These are phyloP conservation scores for Haliclona indistincta DNA, from an alignment of 37 sponge, comb jelly and placozoan genomes.

Conservation along the genomic window DNA sequence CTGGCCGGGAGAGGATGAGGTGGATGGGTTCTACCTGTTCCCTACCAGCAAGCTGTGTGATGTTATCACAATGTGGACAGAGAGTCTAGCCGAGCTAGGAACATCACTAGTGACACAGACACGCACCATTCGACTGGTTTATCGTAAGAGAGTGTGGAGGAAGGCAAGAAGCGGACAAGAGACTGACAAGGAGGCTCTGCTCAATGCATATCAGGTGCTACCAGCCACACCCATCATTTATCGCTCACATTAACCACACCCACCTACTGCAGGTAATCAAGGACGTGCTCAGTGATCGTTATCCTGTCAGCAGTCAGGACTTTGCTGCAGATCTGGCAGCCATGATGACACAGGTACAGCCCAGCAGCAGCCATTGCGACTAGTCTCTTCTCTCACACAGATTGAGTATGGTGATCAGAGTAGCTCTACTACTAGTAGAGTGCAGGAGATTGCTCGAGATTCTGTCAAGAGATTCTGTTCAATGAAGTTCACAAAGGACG, in stretches of 20 bases:
- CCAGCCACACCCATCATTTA: too few relatives aligned
- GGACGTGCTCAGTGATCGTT: slow-evolving; percentile 19
- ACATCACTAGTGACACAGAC: background rate
- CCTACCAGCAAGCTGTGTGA: slow-evolving; percentile 53
- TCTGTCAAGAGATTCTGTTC: slow-evolving; percentile 44
- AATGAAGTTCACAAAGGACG: slow-evolving; percentile 21
- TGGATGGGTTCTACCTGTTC: slow-evolving; percentile 27
- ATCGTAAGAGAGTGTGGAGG: slow-evolving; percentile 25
- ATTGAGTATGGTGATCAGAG: slow-evolving; percentile 55
- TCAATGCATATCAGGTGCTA: slow-evolving; percentile 51
- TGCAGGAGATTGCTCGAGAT: slow-evolving; percentile 4
- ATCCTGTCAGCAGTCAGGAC: slow-evolving; percentile 17
- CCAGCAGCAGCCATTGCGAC: background rate
- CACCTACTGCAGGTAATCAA: slow-evolving; percentile 21
- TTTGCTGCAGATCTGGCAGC: slow-evolving; percentile 39
- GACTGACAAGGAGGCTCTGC: slow-evolving; percentile 38
- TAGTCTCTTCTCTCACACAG: background rate
- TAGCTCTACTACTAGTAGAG: background rate
- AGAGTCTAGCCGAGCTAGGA: slow-evolving; percentile 40
- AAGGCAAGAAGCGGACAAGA: slow-evolving; percentile 25
- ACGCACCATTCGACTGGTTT: slow-evolving; percentile 28
- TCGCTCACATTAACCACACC: too few relatives aligned
- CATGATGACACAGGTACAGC: slow-evolving; percentile 42
- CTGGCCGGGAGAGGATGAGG: slow-evolving; percentile 71
- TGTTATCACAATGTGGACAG: slow-evolving; percentile 47